A percentile compares a stretch with the other conserved stretches of the same genome.
Conservation (phyloP, 2,113 vertebrate species). For the Nothobranchius kuhntae region DNA sequence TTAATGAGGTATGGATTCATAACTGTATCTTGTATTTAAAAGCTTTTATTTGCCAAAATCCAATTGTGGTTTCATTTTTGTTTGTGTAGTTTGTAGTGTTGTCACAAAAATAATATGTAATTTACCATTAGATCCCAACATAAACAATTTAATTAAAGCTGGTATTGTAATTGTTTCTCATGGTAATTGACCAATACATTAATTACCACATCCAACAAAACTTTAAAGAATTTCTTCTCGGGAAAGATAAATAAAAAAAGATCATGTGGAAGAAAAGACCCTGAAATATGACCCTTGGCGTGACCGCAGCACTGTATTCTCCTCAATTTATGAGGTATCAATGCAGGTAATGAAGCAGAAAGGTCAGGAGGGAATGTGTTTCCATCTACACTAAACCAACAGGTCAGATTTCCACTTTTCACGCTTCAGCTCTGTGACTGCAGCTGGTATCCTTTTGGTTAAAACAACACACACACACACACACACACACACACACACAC, state of each 20-base stretch:
- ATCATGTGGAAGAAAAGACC: no score
- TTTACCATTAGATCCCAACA: background rate
- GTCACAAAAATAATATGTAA: no score
- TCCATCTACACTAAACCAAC: constrained; percentile 68
- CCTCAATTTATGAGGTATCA: constrained; percentile 63
- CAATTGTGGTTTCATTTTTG: no score
- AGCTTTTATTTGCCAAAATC: background rate
- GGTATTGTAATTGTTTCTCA: background rate
- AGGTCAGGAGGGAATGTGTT: constrained; percentile 66
- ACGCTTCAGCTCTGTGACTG: constrained; percentile 60
- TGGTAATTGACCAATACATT: background rate
- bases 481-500: constrained; percentile 65
- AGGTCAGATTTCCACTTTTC: constrained; percentile 72
- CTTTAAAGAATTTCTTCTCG: background rate
- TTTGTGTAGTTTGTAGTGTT: no score
- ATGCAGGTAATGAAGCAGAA: constrained; percentile 69
- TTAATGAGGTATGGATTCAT: constrained; percentile 5
- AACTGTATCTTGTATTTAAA: background rate
- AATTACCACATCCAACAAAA: background rate
- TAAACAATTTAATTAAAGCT: background rate
- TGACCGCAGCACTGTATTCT: constrained; percentile 45
- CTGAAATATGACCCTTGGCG: background rate
- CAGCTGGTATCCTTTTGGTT: constrained; percentile 69
- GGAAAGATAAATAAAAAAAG: background rate
- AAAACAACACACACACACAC: constrained; percentile 69